Conservation (phyloP, 2,797 vertebrate species). For the Tapera naevia region DNA sequence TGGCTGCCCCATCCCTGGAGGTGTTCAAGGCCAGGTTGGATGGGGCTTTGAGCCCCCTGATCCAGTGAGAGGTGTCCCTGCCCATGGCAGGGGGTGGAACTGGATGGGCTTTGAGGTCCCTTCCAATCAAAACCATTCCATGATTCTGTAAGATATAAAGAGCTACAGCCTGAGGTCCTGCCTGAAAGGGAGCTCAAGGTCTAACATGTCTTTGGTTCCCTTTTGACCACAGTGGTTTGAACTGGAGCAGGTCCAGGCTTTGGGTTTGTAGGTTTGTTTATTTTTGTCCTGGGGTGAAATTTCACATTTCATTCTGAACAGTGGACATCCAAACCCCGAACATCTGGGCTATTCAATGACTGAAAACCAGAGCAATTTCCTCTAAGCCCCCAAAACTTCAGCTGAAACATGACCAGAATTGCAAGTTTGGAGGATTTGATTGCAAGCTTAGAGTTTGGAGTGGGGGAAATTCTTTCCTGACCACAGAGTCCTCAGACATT, state of each 20-base stretch:
- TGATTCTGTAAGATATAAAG: not conserved
- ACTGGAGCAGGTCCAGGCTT: not conserved
- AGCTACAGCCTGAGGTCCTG: not conserved
- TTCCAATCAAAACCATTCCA: too few relatives aligned
- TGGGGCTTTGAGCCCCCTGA: too few relatives aligned
- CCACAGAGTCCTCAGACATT: not conserved
- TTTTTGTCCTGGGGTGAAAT: not conserved
- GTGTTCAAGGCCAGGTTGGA: too few relatives aligned
- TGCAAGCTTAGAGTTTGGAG: not conserved
- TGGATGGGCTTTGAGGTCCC: too few relatives aligned
- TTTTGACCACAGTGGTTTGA: not conserved
- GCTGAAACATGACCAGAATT: slow-evolving; percentile 19
- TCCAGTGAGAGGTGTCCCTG: too few relatives aligned
- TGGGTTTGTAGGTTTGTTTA: not conserved
- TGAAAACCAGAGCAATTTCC: slow-evolving; percentile 1
- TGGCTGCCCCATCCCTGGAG: too few relatives aligned
- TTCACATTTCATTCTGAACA: not conserved
- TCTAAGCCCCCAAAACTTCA: not conserved
- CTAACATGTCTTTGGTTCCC: not conserved
- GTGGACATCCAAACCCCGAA: not conserved
- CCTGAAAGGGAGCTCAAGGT: not conserved
- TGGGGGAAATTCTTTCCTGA: not conserved
- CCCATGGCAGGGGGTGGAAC: too few relatives aligned
- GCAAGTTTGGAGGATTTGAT: not conserved
- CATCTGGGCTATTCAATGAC: not conserved